Base-by-base conservation (phyloP, 1,140 invertebrate genomes). In the Thaumetopoea pityocampa region DNA sequence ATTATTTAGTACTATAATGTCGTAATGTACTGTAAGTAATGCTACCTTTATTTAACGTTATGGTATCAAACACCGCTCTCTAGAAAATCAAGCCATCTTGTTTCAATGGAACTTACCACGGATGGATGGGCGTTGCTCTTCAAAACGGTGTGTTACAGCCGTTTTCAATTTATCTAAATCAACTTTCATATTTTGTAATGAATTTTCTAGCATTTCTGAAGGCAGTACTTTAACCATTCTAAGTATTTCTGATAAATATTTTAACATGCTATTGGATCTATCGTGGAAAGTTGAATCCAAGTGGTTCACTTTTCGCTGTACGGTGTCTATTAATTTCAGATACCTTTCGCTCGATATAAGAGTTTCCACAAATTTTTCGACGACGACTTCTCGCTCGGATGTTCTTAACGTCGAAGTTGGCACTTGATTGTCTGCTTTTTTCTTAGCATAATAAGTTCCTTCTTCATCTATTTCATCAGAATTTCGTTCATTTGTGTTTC, bases 341-440 rank as follows among this genome's bases (percentile, higher is more conserved):
- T 83, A 80, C 37, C 54, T 68, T 22, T 77, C 68, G 23, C 70
- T 77, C 0, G 70, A 41, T 50, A 83, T 61, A 5, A 83, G 43
- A 3, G 65, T 71, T 24, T 80, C 68, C 0, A 73, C 66, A 54
- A 83, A 79, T 12, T 76, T 79, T 42, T 76, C 76, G 0, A 79
- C 67, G 0, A 67, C 51, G 0, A 43, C 46, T 26, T 80, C 79
- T 10, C 55, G 53, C 38, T 64, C 64, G 3, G 30, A 4, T 2
- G 54, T 38, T 4, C 51, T 42, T 1, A 19, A 19, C 0, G 53
- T 71, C 0, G 59, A 53, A 1, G 57, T 49, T 1, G 55, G 46
- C 4, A 35, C 2, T 9, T 27, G 36, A 6, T 11, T 20, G 3
- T 41, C 24, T 14, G 3, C 4, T 3, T 11, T 12, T 20, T 30